Evolutionary conservation across 2,797 vertebrate species (phyloP).

Genomic region (Enteromius unitaeniatus): DNA sequence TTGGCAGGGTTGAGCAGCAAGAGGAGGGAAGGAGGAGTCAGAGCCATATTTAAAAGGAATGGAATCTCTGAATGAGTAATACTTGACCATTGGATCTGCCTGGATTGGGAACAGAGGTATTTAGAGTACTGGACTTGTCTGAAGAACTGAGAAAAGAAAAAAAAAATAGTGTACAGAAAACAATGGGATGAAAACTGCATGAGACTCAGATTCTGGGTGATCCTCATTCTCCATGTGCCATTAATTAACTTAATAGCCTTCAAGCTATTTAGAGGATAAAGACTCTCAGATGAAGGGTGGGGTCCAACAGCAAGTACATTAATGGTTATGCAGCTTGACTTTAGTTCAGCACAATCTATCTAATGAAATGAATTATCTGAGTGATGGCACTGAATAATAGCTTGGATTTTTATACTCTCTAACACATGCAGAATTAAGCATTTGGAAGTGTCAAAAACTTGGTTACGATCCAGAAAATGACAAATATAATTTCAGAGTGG

Average conservation of each 20-base stretch:
- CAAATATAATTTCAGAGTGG: background rate
- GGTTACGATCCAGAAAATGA: background rate
- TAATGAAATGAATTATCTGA: constrained; percentile 52
- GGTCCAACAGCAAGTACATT: constrained; percentile 69
- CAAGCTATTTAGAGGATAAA: constrained; percentile 76
- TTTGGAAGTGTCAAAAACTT: background rate
- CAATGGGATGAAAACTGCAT: constrained; percentile 55
- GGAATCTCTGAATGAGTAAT: constrained; percentile 65
- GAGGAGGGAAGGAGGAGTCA: constrained; percentile 25
- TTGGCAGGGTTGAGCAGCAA: background rate
- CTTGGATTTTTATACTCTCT: constrained; percentile 35
- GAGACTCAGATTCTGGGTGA: constrained; percentile 63
- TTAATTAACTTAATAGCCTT: constrained; percentile 74
- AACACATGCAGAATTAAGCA: background rate
- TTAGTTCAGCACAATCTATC: constrained; percentile 55
- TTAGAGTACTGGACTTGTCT: constrained; percentile 68
- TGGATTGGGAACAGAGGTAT: constrained; percentile 68
- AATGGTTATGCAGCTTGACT: constrained; percentile 69
- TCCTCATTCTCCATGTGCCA: constrained; percentile 77
- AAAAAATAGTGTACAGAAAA: constrained; percentile 29
- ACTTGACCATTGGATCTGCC: constrained; percentile 69
- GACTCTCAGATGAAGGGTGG: constrained; percentile 71
- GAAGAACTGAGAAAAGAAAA: constrained; percentile 18
- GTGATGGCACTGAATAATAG: constrained; percentile 57
- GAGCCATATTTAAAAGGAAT: constrained; percentile 67